Percentiles rank a stretch among this genome's conserved stretches.
Evolutionary conservation across 2,888 invertebrate genomes (phyloP).

Genomic region (Hartigia nigra): DNA sequence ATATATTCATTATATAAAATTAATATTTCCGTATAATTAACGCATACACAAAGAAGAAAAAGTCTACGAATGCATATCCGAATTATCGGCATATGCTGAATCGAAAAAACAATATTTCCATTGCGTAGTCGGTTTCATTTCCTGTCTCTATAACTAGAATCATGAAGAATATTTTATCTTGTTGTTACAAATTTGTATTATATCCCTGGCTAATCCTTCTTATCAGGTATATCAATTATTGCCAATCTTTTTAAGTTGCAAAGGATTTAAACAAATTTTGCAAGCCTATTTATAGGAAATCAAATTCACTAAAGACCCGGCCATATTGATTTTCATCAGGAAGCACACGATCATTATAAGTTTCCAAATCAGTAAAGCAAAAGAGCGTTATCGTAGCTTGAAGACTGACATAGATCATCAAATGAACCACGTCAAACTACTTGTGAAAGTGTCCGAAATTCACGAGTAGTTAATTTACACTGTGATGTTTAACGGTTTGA

Average conservation of each 20-base stretch:
- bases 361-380: neutral
- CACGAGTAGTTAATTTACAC: neutral
- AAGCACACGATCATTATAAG: neutral
- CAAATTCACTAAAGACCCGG: neutral
- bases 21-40: neutral
- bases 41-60: constrained; percentile 46
- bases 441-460: neutral
- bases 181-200: neutral
- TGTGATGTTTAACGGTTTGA: neutral
- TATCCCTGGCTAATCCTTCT: neutral
- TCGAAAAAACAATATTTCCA: neutral
- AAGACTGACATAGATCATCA: neutral
- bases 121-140: constrained; percentile 21
- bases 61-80: constrained; percentile 44
- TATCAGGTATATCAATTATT: constrained; percentile 1
- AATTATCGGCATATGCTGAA: constrained; percentile 29
- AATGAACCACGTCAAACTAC: neutral
- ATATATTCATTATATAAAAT: neutral
- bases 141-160: constrained; percentile 6
- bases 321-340: neutral
- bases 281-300: neutral
- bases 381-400: neutral
- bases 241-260: neutral
- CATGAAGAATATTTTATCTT: constrained; percentile 7
- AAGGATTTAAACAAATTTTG: neutral